Evolutionary conservation across 2,888 invertebrate genomes (phyloP), one percentile per base, ranked within the genome.

Genomic region (Synergus japonicus): DNA sequence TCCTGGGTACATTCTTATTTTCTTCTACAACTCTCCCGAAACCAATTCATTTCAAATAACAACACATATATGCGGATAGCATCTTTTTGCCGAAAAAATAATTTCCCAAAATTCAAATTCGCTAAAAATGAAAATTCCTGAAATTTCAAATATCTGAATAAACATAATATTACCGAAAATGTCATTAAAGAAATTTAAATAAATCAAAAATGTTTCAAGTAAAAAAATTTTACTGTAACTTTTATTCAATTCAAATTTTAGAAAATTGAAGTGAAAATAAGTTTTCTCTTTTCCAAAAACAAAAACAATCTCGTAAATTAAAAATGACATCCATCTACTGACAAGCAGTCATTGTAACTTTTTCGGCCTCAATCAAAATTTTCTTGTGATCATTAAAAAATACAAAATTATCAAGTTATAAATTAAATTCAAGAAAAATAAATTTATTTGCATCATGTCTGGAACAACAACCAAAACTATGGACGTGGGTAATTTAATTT

Each of bases 401-500:
- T 77, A 65, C 37, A 29, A 76, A 77, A 79, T 46, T n/a, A 79
- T 44, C 29, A 54, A 73, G 37, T 73, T 37, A 9, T 8, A 69
- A 73, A 73, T 8, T 15, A 13, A 37, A 37, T 15, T 49, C 49
- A 15, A 69, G 15, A 4, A 49, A 9, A 60, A 60, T 60, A 10
- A 60, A 60, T 60, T 60, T 22, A 60, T 10, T 22, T 60, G 18
- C 12, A 60, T 10, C 4, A 82, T 84, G 84, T 79, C 83, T 66
- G 15, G 54, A 15, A 79, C 73, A 12, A 65, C 76, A 58, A 86
- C 82, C 8, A 15, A 79, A 78, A 79, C 78, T 29, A 41, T 81
- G 41, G 80, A 84, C 54, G 76, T 83, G 10, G 77, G 78, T 3
- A 80, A 84, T 60, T 66, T 85, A 77, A 83, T 86, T 76, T 85